phyloP scores from a whole-genome alignment of 2,888 invertebrate species.

The Standfussiana lucernea region DNA sequence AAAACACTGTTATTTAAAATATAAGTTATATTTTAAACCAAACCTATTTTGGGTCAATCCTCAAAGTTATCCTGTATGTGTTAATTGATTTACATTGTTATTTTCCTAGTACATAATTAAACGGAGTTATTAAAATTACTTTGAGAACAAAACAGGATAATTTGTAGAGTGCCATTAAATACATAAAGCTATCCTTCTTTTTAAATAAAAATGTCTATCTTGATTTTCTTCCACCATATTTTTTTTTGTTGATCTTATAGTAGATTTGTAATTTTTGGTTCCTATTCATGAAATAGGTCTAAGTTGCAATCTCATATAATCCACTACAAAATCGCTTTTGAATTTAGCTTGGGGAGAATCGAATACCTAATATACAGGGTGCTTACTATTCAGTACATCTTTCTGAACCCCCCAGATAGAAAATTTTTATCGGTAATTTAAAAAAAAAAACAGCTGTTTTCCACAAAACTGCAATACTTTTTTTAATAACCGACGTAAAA shows the following conservation, averaged over 20 bases:
- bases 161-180: background rate
- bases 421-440: too few species aligned
- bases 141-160: conserved; percentile 6
- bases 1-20: background rate
- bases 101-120: conserved; percentile 8
- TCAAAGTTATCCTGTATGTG: background rate
- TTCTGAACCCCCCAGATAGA: too few species aligned
- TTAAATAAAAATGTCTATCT: too few species aligned
- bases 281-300: background rate
- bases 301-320: background rate
- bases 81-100: background rate
- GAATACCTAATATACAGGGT: background rate
- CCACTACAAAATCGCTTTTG: background rate
- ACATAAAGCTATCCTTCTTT: too few species aligned
- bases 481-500: too few species aligned
- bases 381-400: too few species aligned
- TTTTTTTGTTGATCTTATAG: too few species aligned
- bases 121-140: background rate
- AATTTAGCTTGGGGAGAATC: background rate
- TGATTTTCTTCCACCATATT: too few species aligned
- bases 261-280: background rate
- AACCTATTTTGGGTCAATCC: background rate
- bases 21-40: background rate
- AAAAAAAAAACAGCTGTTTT: too few species aligned
- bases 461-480: too few species aligned